Base-by-base conservation (phyloP, 1,140 invertebrate genomes). In the Tyrophagus putrescentiae region DNA sequence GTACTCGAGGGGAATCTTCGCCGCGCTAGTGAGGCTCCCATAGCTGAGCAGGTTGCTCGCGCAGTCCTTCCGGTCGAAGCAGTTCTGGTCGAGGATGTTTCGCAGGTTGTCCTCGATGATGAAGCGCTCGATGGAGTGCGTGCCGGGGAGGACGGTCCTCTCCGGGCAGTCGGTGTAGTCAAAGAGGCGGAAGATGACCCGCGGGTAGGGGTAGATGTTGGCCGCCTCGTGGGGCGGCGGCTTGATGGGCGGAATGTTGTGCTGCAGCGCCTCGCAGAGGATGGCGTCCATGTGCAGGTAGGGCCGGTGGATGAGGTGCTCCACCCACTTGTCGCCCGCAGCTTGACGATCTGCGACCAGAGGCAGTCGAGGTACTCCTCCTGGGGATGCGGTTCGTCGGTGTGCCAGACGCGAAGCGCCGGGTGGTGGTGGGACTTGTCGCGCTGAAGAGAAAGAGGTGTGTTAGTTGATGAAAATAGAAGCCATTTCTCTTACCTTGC, bases 141-240 rank as follows among this genome's bases (percentile, higher is more conserved):
- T 85, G 29, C 91, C 93, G 1, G 95, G 94, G 39, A 98, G 74
- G 34, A 77, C 71, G 42, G 74, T 73, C 16, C 74, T 76, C 73
- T 95, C 92, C 9, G 93, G 91, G 69, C 94, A 96, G 74, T 99
- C 94, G 4, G 93, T 96, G 69, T 98, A 96, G 73, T 98, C 94
- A 76, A 99, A 99, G 81, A 99, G 67, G 64, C 60, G 80, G 75
- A 85, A 94, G 6, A 91, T 84, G 4, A 90, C 87, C 68, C 82
- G 81, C 0, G 88, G 87, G 76, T 93, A 82, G 1, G 94, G 90
- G 73, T 97, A 96, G 23, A 79, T 74, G 69, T 83, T 85, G 28
- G 80, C 79, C 67, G 91, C 85, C 72, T 94, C 85, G 74, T 97
- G 91, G 0, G 88, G 87, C 3, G 87, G 87, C n/a, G 86, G 82